Percentiles rank a stretch among this genome's conserved stretches.
Evolutionary conservation across 1,140 invertebrate species (phyloP).

Genomic region (Sitophilus oryzae): DNA sequence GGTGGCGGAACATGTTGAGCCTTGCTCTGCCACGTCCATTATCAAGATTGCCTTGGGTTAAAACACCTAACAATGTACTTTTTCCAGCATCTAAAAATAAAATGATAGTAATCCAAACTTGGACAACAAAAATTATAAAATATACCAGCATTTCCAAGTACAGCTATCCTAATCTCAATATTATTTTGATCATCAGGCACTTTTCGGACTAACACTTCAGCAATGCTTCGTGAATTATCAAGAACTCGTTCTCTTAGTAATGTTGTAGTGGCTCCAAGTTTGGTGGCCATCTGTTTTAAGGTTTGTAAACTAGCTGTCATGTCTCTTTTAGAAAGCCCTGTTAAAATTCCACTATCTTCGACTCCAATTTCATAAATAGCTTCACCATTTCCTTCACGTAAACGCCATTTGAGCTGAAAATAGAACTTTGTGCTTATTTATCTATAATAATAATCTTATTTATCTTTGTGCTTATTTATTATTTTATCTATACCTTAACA

Average conservation of each 20-base stretch:
- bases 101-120: not conserved
- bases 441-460: slow-evolving; percentile 1
- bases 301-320: slow-evolving; percentile 78
- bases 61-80: slow-evolving; percentile 86
- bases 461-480: not conserved
- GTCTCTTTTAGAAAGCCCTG: slow-evolving; percentile 72
- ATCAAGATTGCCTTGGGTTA: slow-evolving; percentile 92
- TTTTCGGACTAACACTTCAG: slow-evolving; percentile 88
- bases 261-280: slow-evolving; percentile 73
- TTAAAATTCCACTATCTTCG: slow-evolving; percentile 82
- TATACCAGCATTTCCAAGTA: slow-evolving; percentile 67
- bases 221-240: slow-evolving; percentile 53
- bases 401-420: slow-evolving; percentile 76
- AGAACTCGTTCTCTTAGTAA: slow-evolving; percentile 50
- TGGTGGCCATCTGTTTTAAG: slow-evolving; percentile 76
- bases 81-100: slow-evolving; percentile 73
- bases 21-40: slow-evolving; percentile 92
- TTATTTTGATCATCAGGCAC: slow-evolving; percentile 86
- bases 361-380: slow-evolving; percentile 97
- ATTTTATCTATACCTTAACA: too few relatives aligned
- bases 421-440: too few relatives aligned
- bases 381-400: slow-evolving; percentile 83
- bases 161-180: slow-evolving; percentile 84
- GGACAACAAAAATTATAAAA: not conserved
- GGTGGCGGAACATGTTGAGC: slow-evolving; percentile 91